Evolutionary conservation across 1,140 invertebrate species (phyloP).

Genomic region (Micrasema longulum): DNA sequence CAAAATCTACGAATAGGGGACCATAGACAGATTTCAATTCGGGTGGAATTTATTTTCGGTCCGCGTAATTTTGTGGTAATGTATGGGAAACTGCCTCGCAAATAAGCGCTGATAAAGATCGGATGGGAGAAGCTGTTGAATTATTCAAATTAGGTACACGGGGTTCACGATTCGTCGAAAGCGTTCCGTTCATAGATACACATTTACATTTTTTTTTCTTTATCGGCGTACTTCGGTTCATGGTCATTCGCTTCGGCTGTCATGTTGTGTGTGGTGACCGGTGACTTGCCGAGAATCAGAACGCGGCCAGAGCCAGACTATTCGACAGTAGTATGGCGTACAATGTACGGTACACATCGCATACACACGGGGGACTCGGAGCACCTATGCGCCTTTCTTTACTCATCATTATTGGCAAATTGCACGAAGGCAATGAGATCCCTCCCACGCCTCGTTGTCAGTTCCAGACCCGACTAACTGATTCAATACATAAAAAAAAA

Average conservation of each 20-base stretch:
- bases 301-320: too few relatives aligned
- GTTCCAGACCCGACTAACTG: too few relatives aligned
- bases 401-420: too few relatives aligned
- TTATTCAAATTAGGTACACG: constrained; percentile 31
- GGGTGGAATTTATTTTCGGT: constrained; percentile 9
- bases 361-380: too few relatives aligned
- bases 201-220: constrained; percentile 32
- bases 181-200: constrained; percentile 15
- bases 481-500: too few relatives aligned
- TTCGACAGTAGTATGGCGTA: too few relatives aligned
- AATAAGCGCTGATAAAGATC: constrained; percentile 25
- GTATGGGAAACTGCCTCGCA: constrained; percentile 11
- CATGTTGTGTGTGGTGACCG: too few relatives aligned
- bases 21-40: constrained; percentile 24
- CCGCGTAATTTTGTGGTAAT: constrained; percentile 28
- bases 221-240: constrained; percentile 2
- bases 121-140: constrained; percentile 11
- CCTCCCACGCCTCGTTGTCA: too few relatives aligned
- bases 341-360: too few relatives aligned
- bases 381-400: too few relatives aligned
- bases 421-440: too few relatives aligned
- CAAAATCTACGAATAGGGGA: constrained; percentile 37
- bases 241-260: neutral
- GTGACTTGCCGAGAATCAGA: too few relatives aligned
- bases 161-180: constrained; percentile 29